Evolutionary conservation across 2,888 invertebrate species (phyloP).

Genomic region (Temnothorax rugatulus): DNA sequence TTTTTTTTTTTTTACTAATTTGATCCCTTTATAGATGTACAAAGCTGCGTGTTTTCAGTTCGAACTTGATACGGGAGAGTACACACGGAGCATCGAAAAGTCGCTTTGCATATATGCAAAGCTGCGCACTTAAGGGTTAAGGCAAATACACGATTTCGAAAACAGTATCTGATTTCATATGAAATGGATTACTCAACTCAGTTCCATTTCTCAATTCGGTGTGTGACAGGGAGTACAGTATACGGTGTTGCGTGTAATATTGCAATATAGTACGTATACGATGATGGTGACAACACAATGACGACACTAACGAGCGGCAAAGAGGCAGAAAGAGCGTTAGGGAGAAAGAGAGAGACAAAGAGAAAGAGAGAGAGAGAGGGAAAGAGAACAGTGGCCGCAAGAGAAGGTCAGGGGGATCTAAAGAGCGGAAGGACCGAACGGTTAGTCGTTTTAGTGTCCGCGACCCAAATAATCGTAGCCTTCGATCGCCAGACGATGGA

Average conservation of each 20-base stretch:
- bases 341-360: not conserved
- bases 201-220: conserved; percentile 7
- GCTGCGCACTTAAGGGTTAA: too few relatives aligned
- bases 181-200: conserved; percentile 8
- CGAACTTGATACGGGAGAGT: too few relatives aligned
- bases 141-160: conserved; percentile 4
- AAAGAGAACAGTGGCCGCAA: conserved; percentile 51
- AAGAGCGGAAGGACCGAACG: conserved; percentile 82
- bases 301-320: conserved; percentile 23
- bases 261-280: conserved; percentile 29
- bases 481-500: conserved; percentile 80
- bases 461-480: conserved; percentile 83
- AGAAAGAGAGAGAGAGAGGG: conserved; percentile 51
- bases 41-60: too few relatives aligned
- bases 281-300: conserved; percentile 13
- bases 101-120: too few relatives aligned
- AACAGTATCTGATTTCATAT: conserved; percentile 5
- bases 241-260: conserved; percentile 21
- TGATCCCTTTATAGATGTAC: too few relatives aligned
- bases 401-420: conserved; percentile 63
- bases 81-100: too few relatives aligned
- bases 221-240: not conserved
- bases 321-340: conserved; percentile 6
- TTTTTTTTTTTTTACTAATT: too few relatives aligned
- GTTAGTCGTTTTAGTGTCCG: conserved; percentile 81